These are phyloP conservation scores for Tychaedon coryphoeus DNA, from an alignment of 2,113 vertebrate genomes.

Conservation along the genomic window DNA sequence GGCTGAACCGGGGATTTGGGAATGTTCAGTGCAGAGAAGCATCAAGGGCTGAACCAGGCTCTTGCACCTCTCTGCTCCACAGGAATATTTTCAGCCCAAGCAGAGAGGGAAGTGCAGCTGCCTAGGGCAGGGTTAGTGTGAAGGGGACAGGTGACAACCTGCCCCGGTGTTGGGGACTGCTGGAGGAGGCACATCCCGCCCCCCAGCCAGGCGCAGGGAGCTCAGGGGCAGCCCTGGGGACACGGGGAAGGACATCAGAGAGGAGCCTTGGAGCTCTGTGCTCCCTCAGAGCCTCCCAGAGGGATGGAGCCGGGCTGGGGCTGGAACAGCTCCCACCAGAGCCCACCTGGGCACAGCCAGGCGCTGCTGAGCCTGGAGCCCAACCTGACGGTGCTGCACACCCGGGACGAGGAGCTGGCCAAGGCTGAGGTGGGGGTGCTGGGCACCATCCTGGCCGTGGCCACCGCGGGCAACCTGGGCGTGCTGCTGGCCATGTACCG, in stretches of 20 bases:
- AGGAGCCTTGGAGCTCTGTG: fast-evolving
- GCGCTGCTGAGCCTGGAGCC: not conserved
- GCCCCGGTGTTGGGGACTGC: fast-evolving
- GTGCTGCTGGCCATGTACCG: conserved; percentile 70
- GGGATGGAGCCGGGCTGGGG: not conserved
- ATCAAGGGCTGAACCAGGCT: not conserved
- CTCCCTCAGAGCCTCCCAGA: not conserved
- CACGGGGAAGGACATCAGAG: too few species aligned
- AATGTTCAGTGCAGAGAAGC: not conserved
- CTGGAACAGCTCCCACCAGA: not conserved
- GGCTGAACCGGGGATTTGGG: not conserved
- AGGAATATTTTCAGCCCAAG: not conserved
- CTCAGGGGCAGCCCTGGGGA: not conserved
- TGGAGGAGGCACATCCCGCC: not conserved
- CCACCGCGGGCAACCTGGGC: conserved; percentile 63
- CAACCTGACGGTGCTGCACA: conserved; percentile 39
- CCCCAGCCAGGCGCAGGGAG: not conserved
- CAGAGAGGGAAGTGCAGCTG: not conserved
- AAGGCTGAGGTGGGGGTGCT: conserved; percentile 74
- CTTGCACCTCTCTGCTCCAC: not conserved
- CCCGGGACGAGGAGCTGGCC: conserved; percentile 76
- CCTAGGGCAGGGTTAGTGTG: fast-evolving
- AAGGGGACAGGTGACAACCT: not conserved
- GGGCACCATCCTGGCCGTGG: conserved; percentile 68
- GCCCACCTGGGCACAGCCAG: not conserved